These are phyloP conservation scores for Gastrophryne carolinensis DNA, from an alignment of 2,797 vertebrate genomes.

Conservation along the genomic window DNA sequence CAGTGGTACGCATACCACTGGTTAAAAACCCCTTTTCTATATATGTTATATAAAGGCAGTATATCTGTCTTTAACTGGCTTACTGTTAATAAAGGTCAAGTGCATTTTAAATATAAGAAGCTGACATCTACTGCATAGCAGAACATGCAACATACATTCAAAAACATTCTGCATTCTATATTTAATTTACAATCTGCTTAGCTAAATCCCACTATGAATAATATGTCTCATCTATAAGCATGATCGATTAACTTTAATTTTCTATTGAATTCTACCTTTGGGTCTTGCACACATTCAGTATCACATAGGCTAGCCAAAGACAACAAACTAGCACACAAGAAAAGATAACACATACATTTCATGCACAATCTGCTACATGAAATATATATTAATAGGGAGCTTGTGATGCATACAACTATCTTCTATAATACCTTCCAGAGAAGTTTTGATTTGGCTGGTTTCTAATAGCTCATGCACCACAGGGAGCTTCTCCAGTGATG, in stretches of 20 bases:
- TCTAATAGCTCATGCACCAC: slow-evolving; percentile 81
- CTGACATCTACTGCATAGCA: slow-evolving; percentile 39
- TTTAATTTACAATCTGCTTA: neutral
- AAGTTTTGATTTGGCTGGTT: slow-evolving; percentile 90
- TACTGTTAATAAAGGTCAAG: neutral
- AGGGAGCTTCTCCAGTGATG: slow-evolving; percentile 90
- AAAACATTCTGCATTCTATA: neutral
- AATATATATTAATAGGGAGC: slow-evolving; percentile 97
- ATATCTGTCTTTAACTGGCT: too few relatives aligned
- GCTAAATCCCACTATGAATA: neutral
- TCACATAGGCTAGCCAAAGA: slow-evolving; percentile 85
- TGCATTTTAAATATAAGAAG: neutral
- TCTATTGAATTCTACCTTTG: slow-evolving; percentile 80
- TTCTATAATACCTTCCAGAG: slow-evolving; percentile 93
- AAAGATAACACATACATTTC: slow-evolving; percentile 90
- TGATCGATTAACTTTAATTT: slow-evolving; percentile 88
- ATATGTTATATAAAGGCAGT: too few relatives aligned
- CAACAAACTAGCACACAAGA: slow-evolving; percentile 84
- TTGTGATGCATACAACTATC: slow-evolving; percentile 97
- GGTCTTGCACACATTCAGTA: slow-evolving; percentile 78
- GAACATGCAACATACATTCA: neutral
- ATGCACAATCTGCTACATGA: slow-evolving; percentile 91
- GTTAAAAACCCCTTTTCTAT: too few relatives aligned
- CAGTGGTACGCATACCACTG: too few relatives aligned
- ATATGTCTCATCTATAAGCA: neutral